phyloP scores from a whole-genome alignment of 2,113 vertebrate species.

The Psilopsiagon aurifrons region DNA sequence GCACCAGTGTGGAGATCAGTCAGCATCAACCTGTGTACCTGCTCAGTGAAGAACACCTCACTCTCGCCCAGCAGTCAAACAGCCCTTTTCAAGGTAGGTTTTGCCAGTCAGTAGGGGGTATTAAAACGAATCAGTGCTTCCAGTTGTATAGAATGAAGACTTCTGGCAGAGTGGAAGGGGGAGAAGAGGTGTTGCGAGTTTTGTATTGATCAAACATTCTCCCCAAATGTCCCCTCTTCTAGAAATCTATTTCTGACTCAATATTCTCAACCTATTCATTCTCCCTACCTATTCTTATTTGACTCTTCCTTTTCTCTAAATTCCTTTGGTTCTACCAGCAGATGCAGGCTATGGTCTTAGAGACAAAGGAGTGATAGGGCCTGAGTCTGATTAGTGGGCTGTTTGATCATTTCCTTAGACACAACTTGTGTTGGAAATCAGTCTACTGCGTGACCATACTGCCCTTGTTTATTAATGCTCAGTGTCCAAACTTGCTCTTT shows the following conservation, averaged over 20 bases:
- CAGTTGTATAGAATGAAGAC: background rate
- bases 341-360: conserved; percentile 22
- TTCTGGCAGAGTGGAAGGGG: background rate
- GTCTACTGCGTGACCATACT: background rate
- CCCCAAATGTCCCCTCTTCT: background rate
- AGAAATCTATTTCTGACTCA: background rate
- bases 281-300: background rate
- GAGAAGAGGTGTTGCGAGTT: background rate
- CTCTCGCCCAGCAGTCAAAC: conserved; percentile 92
- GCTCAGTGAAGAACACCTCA: conserved; percentile 95
- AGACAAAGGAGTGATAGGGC: conserved; percentile 26
- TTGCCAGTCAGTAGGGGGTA: background rate
- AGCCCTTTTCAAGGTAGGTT: conserved; percentile 93
- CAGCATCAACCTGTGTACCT: conserved; percentile 98
- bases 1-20: conserved; percentile 99
- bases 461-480: background rate
- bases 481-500: background rate
- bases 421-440: background rate
- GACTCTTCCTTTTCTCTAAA: conserved; percentile 7
- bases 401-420: background rate
- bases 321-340: conserved; percentile 27
- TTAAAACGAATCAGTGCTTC: rapidly evolving
- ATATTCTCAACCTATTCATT: background rate
- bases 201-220: background rate
- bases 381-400: conserved; percentile 18